A percentile compares a stretch with the other conserved stretches of the same genome.
Evolutionary conservation across 1,140 invertebrate species (phyloP).

Genomic region (fruit fly (Drosophila melanogaster)): Release_6_plus_ISO1_MT NC_004354.4:8620001-8620500

Average conservation of each 20-base stretch:
- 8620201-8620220: slow-evolving; percentile 14
- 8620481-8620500: slow-evolving; percentile 13
- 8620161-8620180: slow-evolving; percentile 1
- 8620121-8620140: background rate
- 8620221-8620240: slow-evolving; percentile 11
- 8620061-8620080: background rate
- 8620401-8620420: slow-evolving; percentile 10
- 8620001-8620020: slow-evolving; percentile 9
- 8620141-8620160: background rate
- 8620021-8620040: background rate
- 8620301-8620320: slow-evolving; percentile 10
- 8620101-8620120: background rate
- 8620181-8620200: background rate
- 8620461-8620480: slow-evolving; percentile 29
- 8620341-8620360: slow-evolving; percentile 13
- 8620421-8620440: slow-evolving; percentile 19
- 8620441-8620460: slow-evolving; percentile 15
- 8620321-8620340: slow-evolving; percentile 12
- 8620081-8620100: too few relatives aligned
- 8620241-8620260: slow-evolving; percentile 1
- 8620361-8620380: slow-evolving; percentile 1
- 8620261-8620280: slow-evolving; percentile 9
- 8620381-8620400: slow-evolving; percentile 1
- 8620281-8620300: slow-evolving; percentile 14
- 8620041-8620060: background rate